phyloP scores from a whole-genome alignment of 2,113 vertebrate species.

The Cettia cetti region DNA sequence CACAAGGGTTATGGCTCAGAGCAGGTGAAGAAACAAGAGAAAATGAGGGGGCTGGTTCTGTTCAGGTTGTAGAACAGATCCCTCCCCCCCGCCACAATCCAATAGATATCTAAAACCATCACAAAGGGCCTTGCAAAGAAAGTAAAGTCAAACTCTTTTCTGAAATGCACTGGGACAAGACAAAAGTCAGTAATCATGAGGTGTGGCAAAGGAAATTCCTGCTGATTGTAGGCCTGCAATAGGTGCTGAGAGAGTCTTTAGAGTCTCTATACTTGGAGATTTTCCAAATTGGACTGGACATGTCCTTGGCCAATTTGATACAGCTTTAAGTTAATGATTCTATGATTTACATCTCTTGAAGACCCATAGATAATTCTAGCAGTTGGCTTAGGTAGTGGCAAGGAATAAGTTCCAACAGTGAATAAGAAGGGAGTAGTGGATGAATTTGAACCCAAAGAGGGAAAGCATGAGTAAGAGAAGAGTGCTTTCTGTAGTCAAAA shows the following conservation, averaged over 20 bases:
- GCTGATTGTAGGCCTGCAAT: background rate
- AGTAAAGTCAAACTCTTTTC: background rate
- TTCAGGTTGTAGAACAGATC: background rate
- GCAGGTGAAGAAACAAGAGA: background rate
- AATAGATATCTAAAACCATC: background rate
- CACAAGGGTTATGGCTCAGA: background rate
- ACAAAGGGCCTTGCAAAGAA: background rate
- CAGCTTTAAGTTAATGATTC: background rate
- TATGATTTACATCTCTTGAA: background rate
- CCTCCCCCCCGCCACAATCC: background rate
- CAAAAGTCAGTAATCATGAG: background rate
- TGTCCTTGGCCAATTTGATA: background rate
- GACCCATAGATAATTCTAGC: background rate
- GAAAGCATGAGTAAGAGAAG: background rate
- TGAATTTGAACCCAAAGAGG: background rate
- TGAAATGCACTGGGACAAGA: background rate
- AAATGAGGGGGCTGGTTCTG: background rate
- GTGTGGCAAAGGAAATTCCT: background rate
- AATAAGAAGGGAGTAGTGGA: background rate
- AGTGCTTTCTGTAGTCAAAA: background rate
- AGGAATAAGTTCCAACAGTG: background rate
- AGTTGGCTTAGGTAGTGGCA: background rate
- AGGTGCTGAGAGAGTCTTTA: background rate
- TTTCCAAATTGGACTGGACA: background rate
- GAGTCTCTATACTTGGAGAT: background rate